These are phyloP conservation scores for Neria commutata DNA, from an alignment of 2,888 invertebrate species.

Conservation along the genomic window DNA sequence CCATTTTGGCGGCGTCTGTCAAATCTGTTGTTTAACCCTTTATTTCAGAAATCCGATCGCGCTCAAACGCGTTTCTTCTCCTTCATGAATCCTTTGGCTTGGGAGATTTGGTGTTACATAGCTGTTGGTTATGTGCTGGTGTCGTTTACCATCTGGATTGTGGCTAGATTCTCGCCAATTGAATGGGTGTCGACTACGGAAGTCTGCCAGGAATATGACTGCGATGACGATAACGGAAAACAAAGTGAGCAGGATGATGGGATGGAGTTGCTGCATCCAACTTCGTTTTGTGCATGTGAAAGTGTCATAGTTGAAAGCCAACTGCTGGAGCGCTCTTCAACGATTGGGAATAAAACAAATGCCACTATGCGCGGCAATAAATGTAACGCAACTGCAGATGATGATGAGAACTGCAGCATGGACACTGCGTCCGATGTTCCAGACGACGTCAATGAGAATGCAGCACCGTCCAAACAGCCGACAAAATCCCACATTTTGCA, in stretches of 20 bases:
- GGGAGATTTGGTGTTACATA: slow-evolving; percentile 85
- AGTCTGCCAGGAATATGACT: slow-evolving; percentile 28
- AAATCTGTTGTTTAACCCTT: too few species aligned
- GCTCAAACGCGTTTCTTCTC: slow-evolving; percentile 77
- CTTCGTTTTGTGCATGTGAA: too few species aligned
- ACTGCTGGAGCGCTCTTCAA: too few species aligned
- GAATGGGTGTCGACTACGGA: slow-evolving; percentile 73
- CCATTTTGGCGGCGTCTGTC: too few species aligned
- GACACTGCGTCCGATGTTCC: not conserved
- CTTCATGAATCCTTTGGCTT: slow-evolving; percentile 83
- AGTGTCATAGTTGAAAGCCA: too few species aligned
- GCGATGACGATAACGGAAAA: too few species aligned
- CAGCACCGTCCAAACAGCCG: not conserved
- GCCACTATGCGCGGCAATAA: too few species aligned
- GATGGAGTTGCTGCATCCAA: too few species aligned
- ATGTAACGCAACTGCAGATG: too few species aligned
- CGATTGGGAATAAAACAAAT: too few species aligned
- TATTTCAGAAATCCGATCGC: slow-evolving; percentile 65
- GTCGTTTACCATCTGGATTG: slow-evolving; percentile 80
- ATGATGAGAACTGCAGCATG: not conserved
- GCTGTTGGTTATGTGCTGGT: slow-evolving; percentile 80
- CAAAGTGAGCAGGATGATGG: too few species aligned
- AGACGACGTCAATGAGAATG: not conserved
- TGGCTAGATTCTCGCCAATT: slow-evolving; percentile 82
- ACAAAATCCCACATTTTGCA: too few species aligned